phyloP scores from a whole-genome alignment of 1,140 invertebrate genomes.

The Diprion similis region DNA sequence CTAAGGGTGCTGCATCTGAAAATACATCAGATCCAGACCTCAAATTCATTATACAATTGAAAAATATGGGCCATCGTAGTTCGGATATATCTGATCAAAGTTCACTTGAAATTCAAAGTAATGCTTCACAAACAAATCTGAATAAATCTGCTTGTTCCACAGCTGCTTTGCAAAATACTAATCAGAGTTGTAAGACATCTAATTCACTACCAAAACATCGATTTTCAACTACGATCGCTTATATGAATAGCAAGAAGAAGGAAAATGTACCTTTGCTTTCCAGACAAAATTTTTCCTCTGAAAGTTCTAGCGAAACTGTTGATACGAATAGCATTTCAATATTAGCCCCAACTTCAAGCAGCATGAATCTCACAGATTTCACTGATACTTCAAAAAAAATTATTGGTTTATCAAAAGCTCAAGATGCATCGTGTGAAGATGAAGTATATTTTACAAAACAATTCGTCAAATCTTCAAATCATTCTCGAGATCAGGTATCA shows the following conservation, averaged over 20 bases:
- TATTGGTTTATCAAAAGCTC: too few species aligned
- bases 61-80: background rate
- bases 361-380: background rate
- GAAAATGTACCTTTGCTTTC: background rate
- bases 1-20: background rate
- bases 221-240: background rate
- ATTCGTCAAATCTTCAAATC: too few species aligned
- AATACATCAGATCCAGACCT: background rate
- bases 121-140: background rate
- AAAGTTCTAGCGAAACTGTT: background rate
- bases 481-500: too few species aligned
- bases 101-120: background rate
- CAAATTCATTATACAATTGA: background rate
- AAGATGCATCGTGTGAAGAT: too few species aligned
- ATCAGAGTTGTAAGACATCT: too few species aligned
- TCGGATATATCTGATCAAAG: background rate
- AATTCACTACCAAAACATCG: background rate
- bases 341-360: background rate
- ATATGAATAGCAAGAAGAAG: background rate
- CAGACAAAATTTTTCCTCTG: too few species aligned
- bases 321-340: background rate
- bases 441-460: constrained; percentile 11
- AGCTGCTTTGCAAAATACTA: background rate
- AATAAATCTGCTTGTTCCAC: background rate
- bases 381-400: background rate